Conservation (phyloP, 2,113 vertebrate species). For the Microcebus lehilahytsara region DNA sequence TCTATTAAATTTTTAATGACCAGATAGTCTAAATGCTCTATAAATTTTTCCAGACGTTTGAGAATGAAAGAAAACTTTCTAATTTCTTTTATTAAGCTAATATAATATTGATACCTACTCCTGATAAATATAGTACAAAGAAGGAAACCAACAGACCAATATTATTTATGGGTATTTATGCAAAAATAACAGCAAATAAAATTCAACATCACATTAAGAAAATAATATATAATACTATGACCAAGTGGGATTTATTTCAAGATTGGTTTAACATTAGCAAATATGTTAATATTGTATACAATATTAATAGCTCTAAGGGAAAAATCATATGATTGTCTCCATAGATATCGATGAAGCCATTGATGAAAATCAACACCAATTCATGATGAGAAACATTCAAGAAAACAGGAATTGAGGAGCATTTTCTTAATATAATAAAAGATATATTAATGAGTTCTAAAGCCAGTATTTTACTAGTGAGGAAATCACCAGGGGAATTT, state of each 20-base stretch:
- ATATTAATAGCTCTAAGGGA: background rate
- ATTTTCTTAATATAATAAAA: background rate
- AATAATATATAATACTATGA: background rate
- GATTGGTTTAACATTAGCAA: background rate
- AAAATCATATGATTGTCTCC: background rate
- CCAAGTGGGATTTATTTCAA: background rate
- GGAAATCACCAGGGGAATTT: background rate
- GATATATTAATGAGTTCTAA: background rate
- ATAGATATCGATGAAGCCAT: background rate
- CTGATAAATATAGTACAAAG: background rate
- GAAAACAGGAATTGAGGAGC: background rate
- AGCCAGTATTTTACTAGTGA: background rate
- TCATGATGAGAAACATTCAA: background rate
- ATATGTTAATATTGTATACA: background rate
- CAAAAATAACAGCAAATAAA: background rate
- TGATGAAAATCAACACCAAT: background rate
- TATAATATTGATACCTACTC: background rate
- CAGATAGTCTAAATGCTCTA: background rate
- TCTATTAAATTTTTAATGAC: background rate
- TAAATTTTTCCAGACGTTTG: background rate
- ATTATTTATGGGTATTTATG: background rate
- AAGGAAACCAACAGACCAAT: background rate
- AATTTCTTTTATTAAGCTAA: background rate
- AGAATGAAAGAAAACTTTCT: background rate
- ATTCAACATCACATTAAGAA: background rate